Evolutionary conservation across 2,113 vertebrate genomes (phyloP), one percentile per base, ranked within the genome.

Genomic region (Microtus richardsoni): DNA sequence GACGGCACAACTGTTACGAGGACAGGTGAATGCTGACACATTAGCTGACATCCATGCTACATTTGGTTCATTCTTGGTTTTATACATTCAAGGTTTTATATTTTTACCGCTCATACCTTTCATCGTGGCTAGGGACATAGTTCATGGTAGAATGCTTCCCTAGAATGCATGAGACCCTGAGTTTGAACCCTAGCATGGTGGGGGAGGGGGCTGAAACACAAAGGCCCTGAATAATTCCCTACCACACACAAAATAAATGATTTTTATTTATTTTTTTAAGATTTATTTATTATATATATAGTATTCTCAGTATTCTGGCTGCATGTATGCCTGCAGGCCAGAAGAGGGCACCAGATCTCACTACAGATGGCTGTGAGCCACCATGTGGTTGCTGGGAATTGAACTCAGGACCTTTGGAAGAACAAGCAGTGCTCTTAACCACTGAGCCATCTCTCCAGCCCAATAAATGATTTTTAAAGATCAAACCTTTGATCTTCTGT

Each of bases 401-500:
- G 44, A 44, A 44, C 44, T 44, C 44, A 44, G 44, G 44, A 44
- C 44, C 44, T 44, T 6, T 44, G 44, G 5, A 44, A 44, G 44
- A 44, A 44, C 44, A 44, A 44, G 44, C 44, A 44, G 44, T 44
- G 44, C 44, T 44, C 44, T 44, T 44, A 44, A 44, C 5, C 44
- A 44, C 44, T 44, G 44, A 44, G 44, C 44, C 44, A 44, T 44
- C 44, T 44, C 44, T 44, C 5, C 44, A 44, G 44, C 44, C 5
- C 44, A 44, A 44, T 44, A 44, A 44, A 82, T 60, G 10, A 82
- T 26, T 11, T 83, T 62, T 62, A 62, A 83, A 62, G 62, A 60
- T 83, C 80, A 91, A 75, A 47, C 82, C 7, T 90, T 90, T 85
- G 71, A 79, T 75, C 62, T 95, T 97, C 74, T 64, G 26, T 88